These are phyloP conservation scores for Cheilosia variabilis DNA, from an alignment of 2,888 invertebrate genomes.

Conservation along the genomic window DNA sequence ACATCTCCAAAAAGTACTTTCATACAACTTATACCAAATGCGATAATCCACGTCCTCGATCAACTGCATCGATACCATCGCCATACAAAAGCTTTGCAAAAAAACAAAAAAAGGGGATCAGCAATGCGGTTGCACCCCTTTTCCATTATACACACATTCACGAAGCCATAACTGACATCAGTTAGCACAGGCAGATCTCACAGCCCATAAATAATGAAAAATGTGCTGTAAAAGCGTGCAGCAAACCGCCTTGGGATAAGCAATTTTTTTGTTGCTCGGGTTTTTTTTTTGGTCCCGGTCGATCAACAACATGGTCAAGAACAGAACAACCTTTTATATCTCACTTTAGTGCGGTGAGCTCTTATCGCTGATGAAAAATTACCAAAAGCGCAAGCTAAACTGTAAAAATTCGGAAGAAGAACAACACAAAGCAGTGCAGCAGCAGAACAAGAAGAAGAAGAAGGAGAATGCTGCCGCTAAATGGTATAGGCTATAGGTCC, in stretches of 20 bases:
- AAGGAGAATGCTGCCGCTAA: constrained; percentile 36
- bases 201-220: constrained; percentile 73
- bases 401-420: constrained; percentile 63
- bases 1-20: no score
- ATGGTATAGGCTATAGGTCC: constrained; percentile 38
- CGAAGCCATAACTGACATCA: constrained; percentile 45
- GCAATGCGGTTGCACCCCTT: constrained; percentile 34
- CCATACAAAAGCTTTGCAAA: not conserved
- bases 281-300: not conserved
- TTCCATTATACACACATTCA: constrained; percentile 26
- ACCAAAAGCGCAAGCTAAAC: constrained; percentile 54
- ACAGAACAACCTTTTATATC: constrained; percentile 72
- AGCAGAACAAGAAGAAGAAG: not conserved
- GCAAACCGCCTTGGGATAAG: constrained; percentile 66
- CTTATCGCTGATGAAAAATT: constrained; percentile 73
- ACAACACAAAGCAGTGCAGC: constrained; percentile 31
- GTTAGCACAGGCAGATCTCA: constrained; percentile 61
- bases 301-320: constrained; percentile 45
- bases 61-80: constrained; percentile 55
- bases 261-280: not conserved
- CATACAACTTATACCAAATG: not conserved
- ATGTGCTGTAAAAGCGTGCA: constrained; percentile 72
- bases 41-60: constrained; percentile 5
- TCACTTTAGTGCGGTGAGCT: constrained; percentile 70
- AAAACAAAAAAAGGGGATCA: constrained; percentile 29